Base-by-base conservation (phyloP, 2,113 vertebrate genomes). In the Dasyurus viverrinus region DNA sequence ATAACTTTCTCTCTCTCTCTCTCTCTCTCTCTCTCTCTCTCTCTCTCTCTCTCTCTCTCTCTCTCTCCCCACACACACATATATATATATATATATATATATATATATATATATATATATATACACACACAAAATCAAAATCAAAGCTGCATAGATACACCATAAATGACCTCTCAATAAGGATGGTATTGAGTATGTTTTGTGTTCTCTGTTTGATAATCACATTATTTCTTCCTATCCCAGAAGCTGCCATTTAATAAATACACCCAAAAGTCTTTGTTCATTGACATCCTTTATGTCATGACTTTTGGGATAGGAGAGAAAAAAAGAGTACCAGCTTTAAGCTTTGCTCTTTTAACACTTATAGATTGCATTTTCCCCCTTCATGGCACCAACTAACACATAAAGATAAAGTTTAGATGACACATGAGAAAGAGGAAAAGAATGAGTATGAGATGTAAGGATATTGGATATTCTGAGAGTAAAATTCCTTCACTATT, bases 151-250 rank as follows among this genome's bases (percentile, higher is more conserved):
- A 6, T 90, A 30, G 60, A 53, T 93, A 93, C 57, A 94, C 57
- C 36, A 97, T 84, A 3, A 22, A 7, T 93, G 90, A 95, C 93
- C 91, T 96, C 92, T 93, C 92, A 90, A 94, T 60, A 93, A 42
- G 54, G 90, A 50, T 93, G 53, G 60, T 53, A 95, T 97, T 94
- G 94, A 95, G 55, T 91, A 53, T 30, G 19, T 60, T 92, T 30
- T 91, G 52, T 92, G 55, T 76, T 36, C 50, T 94, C 91, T 93
- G 10, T 30, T 89, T 95, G 94, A 92, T 52, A 93, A 93, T 52
- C 96, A 95, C 95, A 60, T 93, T 94, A 89, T 53, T 89, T 0
- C 0, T 89, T 53, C 93, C 89, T 93, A 92, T 25, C 30, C 27
- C 26, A 84, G 0, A 89, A 90, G 0, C 36, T 92, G 14, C 54